Evolutionary conservation across 2,113 vertebrate species (phyloP).

Genomic region (Pangasianodon hypophthalmus): DNA sequence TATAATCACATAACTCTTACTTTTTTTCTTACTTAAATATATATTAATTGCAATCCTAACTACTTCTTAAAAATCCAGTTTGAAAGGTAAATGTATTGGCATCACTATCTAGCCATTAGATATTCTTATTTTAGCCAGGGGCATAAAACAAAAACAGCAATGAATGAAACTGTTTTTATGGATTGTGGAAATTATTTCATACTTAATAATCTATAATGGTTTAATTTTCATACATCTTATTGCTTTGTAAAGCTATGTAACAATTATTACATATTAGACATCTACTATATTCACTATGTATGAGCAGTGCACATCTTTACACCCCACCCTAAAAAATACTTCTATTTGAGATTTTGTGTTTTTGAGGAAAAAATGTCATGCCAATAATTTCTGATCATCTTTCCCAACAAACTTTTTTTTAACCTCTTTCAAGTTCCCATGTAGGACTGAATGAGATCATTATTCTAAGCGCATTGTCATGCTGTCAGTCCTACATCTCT

Average conservation of each 20-base stretch:
- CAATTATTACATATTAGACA: background rate
- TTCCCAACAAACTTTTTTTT: background rate
- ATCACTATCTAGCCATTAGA: background rate
- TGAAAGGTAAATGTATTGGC: background rate
- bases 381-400: background rate
- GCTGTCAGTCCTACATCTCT: slow-evolving; percentile 3
- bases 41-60: background rate
- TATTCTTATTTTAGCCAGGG: background rate
- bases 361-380: background rate
- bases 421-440: background rate
- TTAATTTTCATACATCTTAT: background rate
- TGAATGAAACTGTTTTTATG: background rate
- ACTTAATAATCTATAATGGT: background rate
- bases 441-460: background rate
- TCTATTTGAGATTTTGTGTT: background rate
- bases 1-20: background rate
- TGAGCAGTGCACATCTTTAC: background rate
- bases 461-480: background rate
- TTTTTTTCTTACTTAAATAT: too few relatives aligned
- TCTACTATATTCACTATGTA: background rate
- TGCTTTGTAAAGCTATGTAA: background rate
- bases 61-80: background rate
- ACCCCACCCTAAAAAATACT: background rate
- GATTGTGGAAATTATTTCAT: background rate
- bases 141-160: background rate